These are phyloP conservation scores for Muraenolepis orangiensis DNA, from an alignment of 2,797 vertebrate species.

Conservation along the genomic window DNA sequence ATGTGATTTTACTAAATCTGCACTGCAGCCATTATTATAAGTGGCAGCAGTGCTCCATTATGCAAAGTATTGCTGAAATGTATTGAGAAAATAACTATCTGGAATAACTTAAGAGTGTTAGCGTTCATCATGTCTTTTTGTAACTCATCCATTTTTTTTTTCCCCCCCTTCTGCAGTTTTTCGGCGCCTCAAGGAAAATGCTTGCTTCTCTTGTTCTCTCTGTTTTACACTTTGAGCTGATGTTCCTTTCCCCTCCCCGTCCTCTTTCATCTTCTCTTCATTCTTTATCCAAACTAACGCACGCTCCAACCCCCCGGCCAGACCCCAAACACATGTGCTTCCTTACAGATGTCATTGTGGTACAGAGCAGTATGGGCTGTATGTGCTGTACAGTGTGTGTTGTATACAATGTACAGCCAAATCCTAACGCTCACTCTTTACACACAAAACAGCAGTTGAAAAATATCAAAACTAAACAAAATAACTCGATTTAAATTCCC, in stretches of 20 bases:
- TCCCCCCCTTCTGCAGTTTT: not conserved
- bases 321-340: not conserved
- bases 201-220: slow-evolving; percentile 20
- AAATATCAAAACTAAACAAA: too few relatives aligned
- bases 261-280: slow-evolving; percentile 47
- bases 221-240: slow-evolving; percentile 27
- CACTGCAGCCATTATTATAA: not conserved
- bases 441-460: too few relatives aligned
- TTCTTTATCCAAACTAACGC: slow-evolving; percentile 8
- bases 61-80: not conserved
- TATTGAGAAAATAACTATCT: not conserved
- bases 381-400: too few relatives aligned
- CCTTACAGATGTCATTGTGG: not conserved
- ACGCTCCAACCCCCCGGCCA: not conserved
- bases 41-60: not conserved
- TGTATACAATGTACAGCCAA: too few relatives aligned
- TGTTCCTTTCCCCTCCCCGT: slow-evolving; percentile 16
- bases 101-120: not conserved
- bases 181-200: slow-evolving; percentile 41
- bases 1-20: not conserved
- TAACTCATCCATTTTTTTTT: slow-evolving; percentile 39
- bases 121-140: slow-evolving; percentile 13
- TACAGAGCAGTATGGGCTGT: not conserved
- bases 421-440: too few relatives aligned
- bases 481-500: too few relatives aligned